phyloP scores from a whole-genome alignment of 2,797 vertebrate species.

The Danio kyathit region DNA sequence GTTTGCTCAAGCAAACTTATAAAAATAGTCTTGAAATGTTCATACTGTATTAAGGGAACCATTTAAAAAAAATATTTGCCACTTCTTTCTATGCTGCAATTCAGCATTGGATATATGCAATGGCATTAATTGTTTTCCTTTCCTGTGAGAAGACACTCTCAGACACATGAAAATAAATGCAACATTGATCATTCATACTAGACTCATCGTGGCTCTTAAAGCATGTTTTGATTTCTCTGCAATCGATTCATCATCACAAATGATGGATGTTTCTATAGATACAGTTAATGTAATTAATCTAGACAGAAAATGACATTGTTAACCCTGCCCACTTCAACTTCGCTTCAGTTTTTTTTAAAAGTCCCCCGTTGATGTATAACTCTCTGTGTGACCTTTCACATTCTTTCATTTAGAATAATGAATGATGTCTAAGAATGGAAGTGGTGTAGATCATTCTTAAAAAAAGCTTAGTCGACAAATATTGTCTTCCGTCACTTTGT shows the following conservation, averaged over 20 bases:
- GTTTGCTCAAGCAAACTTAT: no score
- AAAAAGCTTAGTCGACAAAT: conserved; percentile 56
- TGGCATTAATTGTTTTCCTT: no score
- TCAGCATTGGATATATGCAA: no score
- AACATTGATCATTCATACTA: no score
- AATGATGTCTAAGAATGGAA: conserved; percentile 62
- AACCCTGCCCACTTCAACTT: not conserved
- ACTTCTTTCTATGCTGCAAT: no score
- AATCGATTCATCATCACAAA: not conserved
- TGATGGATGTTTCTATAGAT: conserved; percentile 1
- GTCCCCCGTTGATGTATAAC: conserved; percentile 13
- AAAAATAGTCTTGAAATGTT: no score
- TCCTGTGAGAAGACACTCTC: no score
- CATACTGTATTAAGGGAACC: no score
- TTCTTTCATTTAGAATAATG: conserved; percentile 63
- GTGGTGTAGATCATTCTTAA: conserved; percentile 66
- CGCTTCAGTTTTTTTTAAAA: conserved; percentile 6
- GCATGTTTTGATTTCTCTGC: conserved; percentile 3
- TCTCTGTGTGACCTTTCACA: conserved; percentile 47
- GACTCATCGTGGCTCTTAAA: not conserved
- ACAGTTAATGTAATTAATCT: conserved; percentile 26
- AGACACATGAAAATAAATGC: no score
- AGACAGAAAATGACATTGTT: conserved; percentile 41
- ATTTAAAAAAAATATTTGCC: no score
- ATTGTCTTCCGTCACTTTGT: conserved; percentile 60